Evolutionary conservation across 1,140 invertebrate species (phyloP).

Genomic region (Lutraria rhynchaena): DNA sequence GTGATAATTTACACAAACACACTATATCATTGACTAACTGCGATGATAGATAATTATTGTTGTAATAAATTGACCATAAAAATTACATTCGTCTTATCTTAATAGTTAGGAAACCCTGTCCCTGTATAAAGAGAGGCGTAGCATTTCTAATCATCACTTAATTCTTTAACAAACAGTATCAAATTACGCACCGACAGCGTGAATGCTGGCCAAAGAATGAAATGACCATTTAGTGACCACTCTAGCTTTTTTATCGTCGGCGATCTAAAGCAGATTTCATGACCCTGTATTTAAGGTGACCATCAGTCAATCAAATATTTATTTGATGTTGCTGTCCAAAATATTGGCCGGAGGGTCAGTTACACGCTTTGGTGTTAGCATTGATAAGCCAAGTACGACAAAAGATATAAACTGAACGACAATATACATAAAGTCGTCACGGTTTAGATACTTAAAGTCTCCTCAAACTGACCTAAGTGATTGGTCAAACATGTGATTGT

Average conservation of each 20-base stretch:
- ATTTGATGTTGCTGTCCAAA: conserved; percentile 16
- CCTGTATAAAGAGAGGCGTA: too few relatives aligned
- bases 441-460: conserved; percentile 41
- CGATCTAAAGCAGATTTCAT: background rate
- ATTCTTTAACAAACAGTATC: too few relatives aligned
- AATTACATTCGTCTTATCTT: too few relatives aligned
- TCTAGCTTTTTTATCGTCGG: background rate
- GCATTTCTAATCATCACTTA: too few relatives aligned
- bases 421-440: conserved; percentile 49
- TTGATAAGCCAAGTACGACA: conserved; percentile 39
- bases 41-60: too few relatives aligned
- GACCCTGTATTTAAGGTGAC: conserved; percentile 44
- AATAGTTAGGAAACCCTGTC: too few relatives aligned
- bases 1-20: too few relatives aligned
- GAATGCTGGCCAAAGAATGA: too few relatives aligned
- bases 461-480: conserved; percentile 49
- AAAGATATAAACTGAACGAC: background rate
- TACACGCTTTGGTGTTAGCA: conserved; percentile 37
- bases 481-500: conserved; percentile 55
- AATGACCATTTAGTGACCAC: background rate
- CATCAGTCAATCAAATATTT: conserved; percentile 39
- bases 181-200: too few relatives aligned
- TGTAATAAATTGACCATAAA: too few relatives aligned
- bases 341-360: conserved; percentile 33
- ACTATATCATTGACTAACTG: too few relatives aligned